Evolutionary conservation across 2,113 vertebrate species (phyloP).

Genomic region (Amazona vittata): DNA sequence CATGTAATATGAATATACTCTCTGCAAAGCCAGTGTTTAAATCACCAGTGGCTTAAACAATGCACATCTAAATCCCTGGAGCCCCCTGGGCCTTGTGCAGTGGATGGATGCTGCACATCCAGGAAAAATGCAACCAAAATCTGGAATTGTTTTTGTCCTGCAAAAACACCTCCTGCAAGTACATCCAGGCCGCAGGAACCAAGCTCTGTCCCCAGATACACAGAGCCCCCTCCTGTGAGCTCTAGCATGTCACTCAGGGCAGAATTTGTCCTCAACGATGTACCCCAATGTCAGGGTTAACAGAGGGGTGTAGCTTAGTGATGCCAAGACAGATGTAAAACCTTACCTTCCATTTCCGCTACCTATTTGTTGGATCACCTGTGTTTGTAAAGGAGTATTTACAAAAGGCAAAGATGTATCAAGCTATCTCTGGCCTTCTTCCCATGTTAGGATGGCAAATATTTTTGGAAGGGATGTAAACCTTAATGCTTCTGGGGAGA

Average conservation of each 20-base stretch:
- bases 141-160: not conserved
- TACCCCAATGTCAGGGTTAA: not conserved
- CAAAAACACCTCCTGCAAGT: not conserved
- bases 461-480: conserved; percentile 45
- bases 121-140: not conserved
- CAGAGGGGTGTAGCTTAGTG: not conserved
- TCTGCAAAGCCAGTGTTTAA: not conserved
- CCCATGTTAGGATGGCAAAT: conserved; percentile 12
- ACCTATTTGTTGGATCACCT: not conserved
- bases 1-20: not conserved
- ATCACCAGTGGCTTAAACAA: not conserved
- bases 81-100: not conserved
- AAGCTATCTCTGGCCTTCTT: conserved; percentile 14
- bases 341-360: not conserved
- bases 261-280: not conserved
- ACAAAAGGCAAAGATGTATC: not conserved
- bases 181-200: not conserved
- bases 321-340: not conserved
- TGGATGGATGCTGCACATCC: not conserved
- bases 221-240: not conserved
- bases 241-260: not conserved
- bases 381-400: not conserved
- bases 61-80: not conserved
- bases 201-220: not conserved
- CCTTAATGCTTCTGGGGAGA: conserved; percentile 26